A percentile compares a stretch with the other conserved stretches of the same genome.
Evolutionary conservation across 2,113 vertebrate species (phyloP).

Genomic region (Epinephelus lanceolatus): DNA sequence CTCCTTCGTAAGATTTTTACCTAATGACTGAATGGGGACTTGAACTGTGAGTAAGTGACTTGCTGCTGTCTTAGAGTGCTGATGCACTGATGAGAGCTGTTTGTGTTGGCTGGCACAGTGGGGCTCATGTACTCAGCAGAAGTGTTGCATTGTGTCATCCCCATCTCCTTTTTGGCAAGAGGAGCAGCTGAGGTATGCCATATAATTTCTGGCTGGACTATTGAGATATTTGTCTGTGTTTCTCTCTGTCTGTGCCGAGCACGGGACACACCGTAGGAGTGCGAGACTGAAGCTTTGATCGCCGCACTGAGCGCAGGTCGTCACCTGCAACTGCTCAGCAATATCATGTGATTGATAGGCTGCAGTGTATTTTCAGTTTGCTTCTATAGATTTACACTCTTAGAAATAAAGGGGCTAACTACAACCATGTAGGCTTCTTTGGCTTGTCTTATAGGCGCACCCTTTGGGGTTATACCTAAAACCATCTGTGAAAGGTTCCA

Average conservation of each 20-base stretch:
- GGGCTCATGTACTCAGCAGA: conserved; percentile 63
- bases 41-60: conserved; percentile 31
- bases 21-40: conserved; percentile 53
- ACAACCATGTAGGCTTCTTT: too few species aligned
- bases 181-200: conserved; percentile 36
- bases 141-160: conserved; percentile 63
- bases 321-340: conserved; percentile 19
- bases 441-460: too few species aligned
- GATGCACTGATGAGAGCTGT: conserved; percentile 58
- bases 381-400: neutral
- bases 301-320: neutral
- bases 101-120: conserved; percentile 62
- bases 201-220: conserved; percentile 53
- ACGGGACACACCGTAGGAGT: neutral
- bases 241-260: conserved; percentile 10
- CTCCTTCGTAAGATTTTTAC: conserved; percentile 34
- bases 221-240: conserved; percentile 34
- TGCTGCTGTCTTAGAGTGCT: conserved; percentile 24
- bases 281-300: conserved; percentile 11
- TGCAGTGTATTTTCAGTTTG: conserved; percentile 11
- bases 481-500: too few species aligned
- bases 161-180: conserved; percentile 43
- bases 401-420: too few species aligned
- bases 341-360: conserved; percentile 17
- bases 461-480: too few species aligned